Evolutionary conservation across 2,888 invertebrate genomes (phyloP).

Genomic region (Eristalis tenax): DNA sequence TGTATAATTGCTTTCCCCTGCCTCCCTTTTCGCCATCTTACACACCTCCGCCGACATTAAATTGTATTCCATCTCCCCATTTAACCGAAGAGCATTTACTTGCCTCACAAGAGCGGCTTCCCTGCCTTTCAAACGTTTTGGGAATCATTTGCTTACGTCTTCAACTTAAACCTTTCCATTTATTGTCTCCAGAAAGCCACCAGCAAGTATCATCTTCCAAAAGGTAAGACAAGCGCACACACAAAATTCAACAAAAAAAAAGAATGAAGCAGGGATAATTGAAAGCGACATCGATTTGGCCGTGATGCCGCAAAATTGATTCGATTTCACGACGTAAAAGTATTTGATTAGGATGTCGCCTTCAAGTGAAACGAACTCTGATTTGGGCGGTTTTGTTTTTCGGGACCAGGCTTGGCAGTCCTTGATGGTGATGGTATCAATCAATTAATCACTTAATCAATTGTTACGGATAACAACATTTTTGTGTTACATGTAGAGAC

Average conservation of each 20-base stretch:
- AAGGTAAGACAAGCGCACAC: background rate
- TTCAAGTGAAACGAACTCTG: background rate
- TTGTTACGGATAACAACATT: slow-evolving; percentile 7
- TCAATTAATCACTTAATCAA: slow-evolving; percentile 38
- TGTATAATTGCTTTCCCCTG: background rate
- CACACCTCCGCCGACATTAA: background rate
- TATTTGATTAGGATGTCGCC: slow-evolving; percentile 36
- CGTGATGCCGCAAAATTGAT: slow-evolving; percentile 39
- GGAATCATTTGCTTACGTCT: background rate
- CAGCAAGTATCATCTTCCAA: background rate
- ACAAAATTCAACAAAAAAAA: background rate
- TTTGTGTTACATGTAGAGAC: background rate
- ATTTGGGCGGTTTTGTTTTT: background rate
- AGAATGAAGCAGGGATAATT: slow-evolving; percentile 23
- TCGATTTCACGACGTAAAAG: slow-evolving; percentile 20
- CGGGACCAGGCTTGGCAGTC: background rate
- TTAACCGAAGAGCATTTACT: background rate
- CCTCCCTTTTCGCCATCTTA: background rate
- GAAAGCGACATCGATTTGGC: slow-evolving; percentile 32
- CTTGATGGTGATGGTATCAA: slow-evolving; percentile 3
- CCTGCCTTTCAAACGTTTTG: background rate
- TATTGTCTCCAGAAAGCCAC: background rate
- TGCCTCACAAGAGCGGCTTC: background rate
- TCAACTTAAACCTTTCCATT: background rate
- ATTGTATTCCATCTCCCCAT: background rate